Evolutionary conservation across 2,113 vertebrate species (phyloP), one percentile per base, ranked within the genome.

Genomic region (Sinocyclocheilus anophthalmus): DNA sequence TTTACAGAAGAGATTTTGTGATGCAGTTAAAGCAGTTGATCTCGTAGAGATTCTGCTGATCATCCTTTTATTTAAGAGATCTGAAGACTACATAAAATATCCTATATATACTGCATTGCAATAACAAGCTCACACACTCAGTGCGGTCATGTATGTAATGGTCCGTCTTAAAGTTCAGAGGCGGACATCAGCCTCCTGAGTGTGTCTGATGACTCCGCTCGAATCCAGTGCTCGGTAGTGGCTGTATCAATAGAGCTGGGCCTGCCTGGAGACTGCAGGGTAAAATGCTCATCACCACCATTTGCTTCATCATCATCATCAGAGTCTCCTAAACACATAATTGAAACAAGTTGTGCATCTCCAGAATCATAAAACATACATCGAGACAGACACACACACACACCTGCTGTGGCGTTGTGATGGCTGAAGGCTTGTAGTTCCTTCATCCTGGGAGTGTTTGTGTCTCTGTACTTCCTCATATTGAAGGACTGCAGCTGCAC

Each of bases 191-290:
- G 90, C 0, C 76, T 76, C 12, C 88, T 95, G 0, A 96, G 89
- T 0, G 93, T 93, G 88, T 96, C 95, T 0, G 96, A 95, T 0
- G 96, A 95, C 5, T 95, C 95, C 0, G 96, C 95, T 0, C 95
- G 94, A 75, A 95, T 90, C 96, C 96, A 97, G 18, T 91, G 90
- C 84, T 98, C 96, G 0, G 95, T 95, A 0, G 94, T 92, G 0
- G 94, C 85, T 0, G 92, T 93, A 79, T 96, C 96, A 0, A 53
- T 4, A 0, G 94, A 95, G 63, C 90, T 79, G 39, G 63, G 9
- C 50, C 8, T 6, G 6, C 86, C 4, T 30, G 9, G 1, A 61
- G 73, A 50, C 88, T 1, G 0, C 16, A 67, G 79, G 93, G 93
- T 0, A 90, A 94, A 4, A 11, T 61, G 50, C 50, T 57, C 30